A percentile compares a stretch with the other conserved stretches of the same genome.
phyloP scores from a whole-genome alignment of 2,888 invertebrate genomes.

The Adelphocoris suturalis region DNA sequence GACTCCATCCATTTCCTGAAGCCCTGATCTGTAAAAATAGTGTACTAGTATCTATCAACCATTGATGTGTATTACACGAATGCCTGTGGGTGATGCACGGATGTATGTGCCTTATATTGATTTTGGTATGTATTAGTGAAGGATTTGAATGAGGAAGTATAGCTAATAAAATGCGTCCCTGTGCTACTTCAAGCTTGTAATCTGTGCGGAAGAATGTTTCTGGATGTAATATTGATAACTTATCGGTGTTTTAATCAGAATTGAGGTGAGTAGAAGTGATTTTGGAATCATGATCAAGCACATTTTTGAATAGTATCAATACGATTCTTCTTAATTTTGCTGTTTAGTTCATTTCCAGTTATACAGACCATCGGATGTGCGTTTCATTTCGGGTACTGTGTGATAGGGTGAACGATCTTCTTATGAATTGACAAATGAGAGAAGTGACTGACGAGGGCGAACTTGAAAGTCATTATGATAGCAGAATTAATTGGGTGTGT shows the following conservation, averaged over 20 bases:
- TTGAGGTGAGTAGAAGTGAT: conserved; percentile 4
- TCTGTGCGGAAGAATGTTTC: not conserved
- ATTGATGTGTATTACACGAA: no score
- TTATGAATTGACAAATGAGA: not conserved
- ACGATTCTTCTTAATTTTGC: not conserved
- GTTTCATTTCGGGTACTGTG: not conserved
- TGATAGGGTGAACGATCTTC: not conserved
- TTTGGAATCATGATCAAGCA: not conserved
- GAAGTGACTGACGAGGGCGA: not conserved
- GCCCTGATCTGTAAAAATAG: no score
- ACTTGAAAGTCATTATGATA: conserved; percentile 1
- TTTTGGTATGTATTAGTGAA: not conserved
- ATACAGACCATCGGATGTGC: conserved; percentile 1
- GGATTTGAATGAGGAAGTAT: no score
- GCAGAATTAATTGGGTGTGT: not conserved
- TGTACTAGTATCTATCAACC: no score
- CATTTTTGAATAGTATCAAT: not conserved
- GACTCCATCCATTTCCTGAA: no score
- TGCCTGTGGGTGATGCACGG: no score
- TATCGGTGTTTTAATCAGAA: not conserved
- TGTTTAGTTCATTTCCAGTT: conserved; percentile 27
- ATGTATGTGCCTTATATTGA: not conserved
- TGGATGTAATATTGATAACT: not conserved
- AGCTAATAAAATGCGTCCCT: not conserved
- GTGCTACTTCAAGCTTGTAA: not conserved